Evolutionary conservation across 2,113 vertebrate species (phyloP).

Genomic region (Panthera leo): DNA sequence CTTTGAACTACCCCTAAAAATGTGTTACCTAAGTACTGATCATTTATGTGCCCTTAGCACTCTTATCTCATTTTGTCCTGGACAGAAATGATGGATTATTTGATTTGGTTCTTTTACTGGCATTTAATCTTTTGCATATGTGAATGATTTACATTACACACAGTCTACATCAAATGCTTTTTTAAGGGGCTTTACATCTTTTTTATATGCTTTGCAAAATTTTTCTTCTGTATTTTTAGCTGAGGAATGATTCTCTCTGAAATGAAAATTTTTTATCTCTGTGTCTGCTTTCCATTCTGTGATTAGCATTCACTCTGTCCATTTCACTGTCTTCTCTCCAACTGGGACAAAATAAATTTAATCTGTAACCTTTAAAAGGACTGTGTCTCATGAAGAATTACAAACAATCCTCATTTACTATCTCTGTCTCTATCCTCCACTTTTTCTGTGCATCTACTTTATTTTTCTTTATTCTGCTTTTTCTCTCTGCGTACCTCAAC

Average conservation of each 20-base stretch:
- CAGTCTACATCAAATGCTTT: not conserved
- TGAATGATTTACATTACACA: not conserved
- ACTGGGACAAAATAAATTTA: not conserved
- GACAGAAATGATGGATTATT: conserved; percentile 7
- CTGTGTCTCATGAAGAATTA: not conserved
- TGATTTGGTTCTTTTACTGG: not conserved
- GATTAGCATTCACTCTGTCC: not conserved
- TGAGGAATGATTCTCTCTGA: not conserved
- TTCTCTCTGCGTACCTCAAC: not conserved
- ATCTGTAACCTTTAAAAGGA: not conserved
- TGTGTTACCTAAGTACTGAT: not conserved
- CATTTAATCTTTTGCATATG: conserved; percentile 27
- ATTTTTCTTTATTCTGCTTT: not conserved
- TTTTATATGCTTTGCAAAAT: not conserved
- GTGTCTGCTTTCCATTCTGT: not conserved
- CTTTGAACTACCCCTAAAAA: not conserved
- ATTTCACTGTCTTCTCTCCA: not conserved
- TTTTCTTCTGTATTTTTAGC: conserved; percentile 34
- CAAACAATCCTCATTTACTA: not conserved
- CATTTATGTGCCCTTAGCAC: not conserved
- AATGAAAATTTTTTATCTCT: not conserved
- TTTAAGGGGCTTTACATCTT: not conserved
- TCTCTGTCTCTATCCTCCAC: not conserved
- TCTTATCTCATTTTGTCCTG: not conserved
- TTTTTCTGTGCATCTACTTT: not conserved